phyloP scores from a whole-genome alignment of 2,888 invertebrate genomes.

The Lamproptera curius region DNA sequence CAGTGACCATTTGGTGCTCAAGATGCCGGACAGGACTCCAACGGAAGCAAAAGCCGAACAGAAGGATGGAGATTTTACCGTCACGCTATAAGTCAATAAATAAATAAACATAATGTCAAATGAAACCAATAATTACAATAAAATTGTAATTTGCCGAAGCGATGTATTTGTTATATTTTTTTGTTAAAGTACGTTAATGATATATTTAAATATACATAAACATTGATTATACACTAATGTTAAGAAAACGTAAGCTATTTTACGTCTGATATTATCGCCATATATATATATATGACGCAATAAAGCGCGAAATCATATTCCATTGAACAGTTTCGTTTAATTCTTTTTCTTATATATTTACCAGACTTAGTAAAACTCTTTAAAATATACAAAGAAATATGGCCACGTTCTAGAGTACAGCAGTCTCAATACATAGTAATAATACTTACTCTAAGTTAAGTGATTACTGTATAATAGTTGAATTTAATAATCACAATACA shows the following conservation, averaged over 20 bases:
- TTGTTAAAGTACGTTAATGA: neutral
- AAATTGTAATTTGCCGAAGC: neutral
- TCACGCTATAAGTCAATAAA: slow-evolving; percentile 67
- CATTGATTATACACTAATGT: neutral
- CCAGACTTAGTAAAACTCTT: too few species aligned
- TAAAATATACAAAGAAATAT: too few species aligned
- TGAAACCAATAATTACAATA: neutral
- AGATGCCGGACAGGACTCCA: slow-evolving; percentile 53
- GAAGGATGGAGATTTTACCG: slow-evolving; percentile 66
- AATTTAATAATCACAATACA: too few species aligned
- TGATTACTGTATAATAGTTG: too few species aligned
- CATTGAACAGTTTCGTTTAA: too few species aligned
- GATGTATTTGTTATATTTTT: neutral
- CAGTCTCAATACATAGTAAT: too few species aligned
- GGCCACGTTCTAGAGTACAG: too few species aligned
- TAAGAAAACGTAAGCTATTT: neutral
- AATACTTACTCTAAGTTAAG: too few species aligned
- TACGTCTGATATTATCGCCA: neutral
- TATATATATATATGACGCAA: too few species aligned
- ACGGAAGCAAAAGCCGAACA: slow-evolving; percentile 43
- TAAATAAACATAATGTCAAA: too few species aligned
- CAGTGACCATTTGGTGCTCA: slow-evolving; percentile 57
- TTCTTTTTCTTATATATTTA: too few species aligned
- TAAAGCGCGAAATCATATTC: too few species aligned
- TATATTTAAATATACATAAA: neutral